Evolutionary conservation across 2,113 vertebrate genomes (phyloP), one percentile per base, ranked within the genome.

Genomic region (Alaudala cheleensis): DNA sequence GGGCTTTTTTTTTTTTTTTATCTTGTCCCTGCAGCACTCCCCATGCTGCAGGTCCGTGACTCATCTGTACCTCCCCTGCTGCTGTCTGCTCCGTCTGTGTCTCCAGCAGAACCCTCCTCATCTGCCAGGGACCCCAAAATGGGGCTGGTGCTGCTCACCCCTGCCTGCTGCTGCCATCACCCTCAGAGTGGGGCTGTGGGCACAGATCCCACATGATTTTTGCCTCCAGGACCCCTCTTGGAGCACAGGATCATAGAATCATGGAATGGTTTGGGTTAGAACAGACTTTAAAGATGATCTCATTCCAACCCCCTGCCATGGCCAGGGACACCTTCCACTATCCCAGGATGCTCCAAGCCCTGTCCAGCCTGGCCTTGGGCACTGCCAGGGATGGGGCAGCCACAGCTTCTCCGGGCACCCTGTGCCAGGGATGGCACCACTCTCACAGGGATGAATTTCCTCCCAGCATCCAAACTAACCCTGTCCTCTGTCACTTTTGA

Each of bases 1-100:
- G 42, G 42, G 40, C 9, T 47, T 67, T 58, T 61, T 69, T 76
- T 61, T 69, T 76, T 54, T 19, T 40, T 22, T 40, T 54, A 40
- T 69, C 56, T 56, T 56, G 62, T 77, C 71, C 15, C 79, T 44
- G 91, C 77, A 58, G 91, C 87, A 2, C 70, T 88, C 49, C 10
- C 61, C 47, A 3, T 6, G 34, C 45, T 0, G 61, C 60, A 19
- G 65, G n/a, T 29, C 89, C 2, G 3, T 95, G 92, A 96, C 80
- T 95, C 93, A 95, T 88, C 67, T 53, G 86, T 58, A 57, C 83
- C 66, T 86, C 84, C 83, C 11, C 42, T 25, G 70, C 89, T 50
- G 61, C 25, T 42, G 34, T 66, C 33, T 34, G 70, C 56, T 47
- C 64, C 1, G 21, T n/a, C 85, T 1, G 1, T 49, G 86, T 29